These are phyloP conservation scores for Lacanobia wlatinum DNA, from an alignment of 2,888 invertebrate species.

Conservation along the genomic window DNA sequence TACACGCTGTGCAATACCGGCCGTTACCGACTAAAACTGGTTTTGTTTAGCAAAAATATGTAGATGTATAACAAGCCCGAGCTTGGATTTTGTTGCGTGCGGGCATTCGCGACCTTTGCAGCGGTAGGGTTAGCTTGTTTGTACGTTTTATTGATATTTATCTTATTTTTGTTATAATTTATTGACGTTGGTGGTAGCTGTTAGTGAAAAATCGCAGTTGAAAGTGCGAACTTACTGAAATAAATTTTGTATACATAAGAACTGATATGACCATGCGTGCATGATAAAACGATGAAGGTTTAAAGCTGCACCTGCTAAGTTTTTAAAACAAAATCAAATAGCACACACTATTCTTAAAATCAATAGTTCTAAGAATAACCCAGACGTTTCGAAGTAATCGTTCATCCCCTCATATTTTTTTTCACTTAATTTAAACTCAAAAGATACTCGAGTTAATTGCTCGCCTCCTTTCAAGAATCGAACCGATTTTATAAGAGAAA, in stretches of 20 bases:
- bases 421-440: constrained; percentile 91
- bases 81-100: constrained; percentile 78
- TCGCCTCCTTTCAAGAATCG: constrained; percentile 85
- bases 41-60: constrained; percentile 84
- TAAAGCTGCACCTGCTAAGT: background rate
- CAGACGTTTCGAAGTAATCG: constrained; percentile 71
- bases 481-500: constrained; percentile 82
- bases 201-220: constrained; percentile 36
- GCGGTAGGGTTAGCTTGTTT: constrained; percentile 79
- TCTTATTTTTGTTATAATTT: constrained; percentile 62
- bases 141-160: constrained; percentile 67
- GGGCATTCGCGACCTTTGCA: constrained; percentile 82
- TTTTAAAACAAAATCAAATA: constrained; percentile 29
- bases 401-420: constrained; percentile 76
- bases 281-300: background rate
- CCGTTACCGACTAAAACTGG: constrained; percentile 81
- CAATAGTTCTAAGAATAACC: constrained; percentile 49
- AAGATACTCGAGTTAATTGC: constrained; percentile 91
- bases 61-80: constrained; percentile 70
- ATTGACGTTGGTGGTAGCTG: constrained; percentile 24
- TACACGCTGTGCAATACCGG: constrained; percentile 83
- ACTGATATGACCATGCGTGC: background rate
- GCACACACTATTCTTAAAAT: constrained; percentile 34
- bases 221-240: constrained; percentile 2
- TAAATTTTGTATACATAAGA: background rate